Evolutionary conservation across 1,140 invertebrate genomes (phyloP).

Genomic region (Drosophila auraria): DNA sequence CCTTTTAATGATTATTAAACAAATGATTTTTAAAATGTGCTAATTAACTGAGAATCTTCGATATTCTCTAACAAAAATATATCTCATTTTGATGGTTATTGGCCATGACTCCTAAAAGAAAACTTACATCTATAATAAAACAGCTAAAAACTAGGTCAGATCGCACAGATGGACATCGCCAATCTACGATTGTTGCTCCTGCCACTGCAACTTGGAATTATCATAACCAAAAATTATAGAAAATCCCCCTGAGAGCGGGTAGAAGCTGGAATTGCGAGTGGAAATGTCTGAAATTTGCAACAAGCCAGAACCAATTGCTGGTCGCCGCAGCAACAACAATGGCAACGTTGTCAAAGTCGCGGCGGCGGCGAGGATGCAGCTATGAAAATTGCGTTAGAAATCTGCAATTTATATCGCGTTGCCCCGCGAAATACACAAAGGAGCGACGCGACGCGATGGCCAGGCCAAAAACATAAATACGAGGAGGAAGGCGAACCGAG

Average conservation of each 20-base stretch:
- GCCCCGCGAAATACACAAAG: constrained; percentile 51
- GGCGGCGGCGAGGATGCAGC: constrained; percentile 60
- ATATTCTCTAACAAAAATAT: too few species aligned
- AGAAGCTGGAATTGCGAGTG: constrained; percentile 59
- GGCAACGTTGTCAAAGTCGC: constrained; percentile 67
- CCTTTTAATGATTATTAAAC: too few species aligned
- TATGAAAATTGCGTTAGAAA: constrained; percentile 84
- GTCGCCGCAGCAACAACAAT: constrained; percentile 51
- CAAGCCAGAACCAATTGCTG: constrained; percentile 73
- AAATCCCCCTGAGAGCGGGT: constrained; percentile 28
- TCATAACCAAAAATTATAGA: constrained; percentile 79
- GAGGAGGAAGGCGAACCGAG: constrained; percentile 6
- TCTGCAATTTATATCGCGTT: constrained; percentile 81
- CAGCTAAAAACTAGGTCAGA: constrained; percentile 55
- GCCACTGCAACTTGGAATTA: constrained; percentile 66
- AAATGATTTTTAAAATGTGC: too few species aligned
- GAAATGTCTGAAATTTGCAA: constrained; percentile 80
- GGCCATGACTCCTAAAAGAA: too few species aligned
- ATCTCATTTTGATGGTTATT: too few species aligned
- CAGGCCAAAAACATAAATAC: constrained; percentile 48
- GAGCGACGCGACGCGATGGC: constrained; percentile 23
- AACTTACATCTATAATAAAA: neutral
- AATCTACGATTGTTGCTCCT: constrained; percentile 50
- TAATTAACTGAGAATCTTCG: too few species aligned
- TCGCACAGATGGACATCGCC: constrained; percentile 24